A percentile compares a stretch with the other conserved stretches of the same genome.
Conservation (phyloP, 2,888 invertebrate species). For the Petrolisthes manimaculis region DNA sequence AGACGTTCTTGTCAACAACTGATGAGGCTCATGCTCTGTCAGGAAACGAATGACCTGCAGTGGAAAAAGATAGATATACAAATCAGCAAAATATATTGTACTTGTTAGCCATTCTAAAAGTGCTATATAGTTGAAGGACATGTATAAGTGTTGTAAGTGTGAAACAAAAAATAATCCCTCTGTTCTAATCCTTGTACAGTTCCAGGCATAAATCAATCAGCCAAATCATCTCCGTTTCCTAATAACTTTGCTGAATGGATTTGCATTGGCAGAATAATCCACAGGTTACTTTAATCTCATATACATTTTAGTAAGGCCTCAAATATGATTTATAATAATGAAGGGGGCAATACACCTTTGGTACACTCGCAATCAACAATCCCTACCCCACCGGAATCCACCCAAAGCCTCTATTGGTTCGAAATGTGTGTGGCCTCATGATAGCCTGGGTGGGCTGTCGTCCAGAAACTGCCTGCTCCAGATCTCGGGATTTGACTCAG, state of each 20-base stretch:
- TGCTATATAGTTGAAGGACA: conserved; percentile 70
- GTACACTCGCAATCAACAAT: too few relatives aligned
- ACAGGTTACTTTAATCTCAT: conserved; percentile 85
- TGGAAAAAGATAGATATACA: too few relatives aligned
- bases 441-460: too few relatives aligned
- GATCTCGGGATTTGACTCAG: too few relatives aligned
- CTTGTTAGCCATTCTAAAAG: conserved; percentile 78
- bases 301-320: too few relatives aligned
- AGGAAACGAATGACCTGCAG: background rate
- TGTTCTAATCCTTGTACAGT: conserved; percentile 82
- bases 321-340: too few relatives aligned
- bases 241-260: conserved; percentile 81
- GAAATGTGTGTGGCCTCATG: too few relatives aligned
- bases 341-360: too few relatives aligned
- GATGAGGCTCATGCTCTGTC: background rate
- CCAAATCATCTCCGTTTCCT: conserved; percentile 82
- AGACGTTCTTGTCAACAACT: too few relatives aligned
- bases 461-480: too few relatives aligned
- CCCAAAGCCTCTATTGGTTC: too few relatives aligned
- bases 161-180: conserved; percentile 77
- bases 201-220: conserved; percentile 72
- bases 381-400: too few relatives aligned
- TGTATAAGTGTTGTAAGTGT: conserved; percentile 67
- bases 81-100: background rate
- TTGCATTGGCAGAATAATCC: conserved; percentile 83